phyloP scores from a whole-genome alignment of 1,140 invertebrate genomes.

The Oedothorax gibbosus region DNA sequence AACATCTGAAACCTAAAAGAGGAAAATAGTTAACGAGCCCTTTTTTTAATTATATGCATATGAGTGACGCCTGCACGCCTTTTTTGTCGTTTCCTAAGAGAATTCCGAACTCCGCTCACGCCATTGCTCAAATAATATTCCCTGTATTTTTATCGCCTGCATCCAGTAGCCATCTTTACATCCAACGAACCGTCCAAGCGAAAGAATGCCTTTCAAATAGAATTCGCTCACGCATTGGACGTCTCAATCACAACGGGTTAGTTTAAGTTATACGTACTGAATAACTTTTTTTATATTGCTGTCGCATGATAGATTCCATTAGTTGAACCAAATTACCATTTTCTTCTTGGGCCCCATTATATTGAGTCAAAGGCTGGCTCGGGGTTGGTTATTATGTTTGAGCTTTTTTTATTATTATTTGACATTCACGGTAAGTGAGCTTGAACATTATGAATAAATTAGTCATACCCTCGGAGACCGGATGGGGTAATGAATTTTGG shows the following conservation, averaged over 20 bases:
- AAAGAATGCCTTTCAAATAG: background rate
- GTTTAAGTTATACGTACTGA: background rate
- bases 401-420: conserved; percentile 3
- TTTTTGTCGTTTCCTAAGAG: conserved; percentile 6
- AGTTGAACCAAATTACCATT: conserved; percentile 21
- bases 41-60: conserved; percentile 23
- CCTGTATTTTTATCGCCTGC: background rate
- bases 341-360: background rate
- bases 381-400: background rate
- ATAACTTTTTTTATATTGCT: background rate
- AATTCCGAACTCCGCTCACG: background rate
- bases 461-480: background rate
- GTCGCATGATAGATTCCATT: conserved; percentile 33
- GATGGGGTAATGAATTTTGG: background rate
- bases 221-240: conserved; percentile 10
- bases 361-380: background rate
- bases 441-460: conserved; percentile 16
- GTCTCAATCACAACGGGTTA: conserved; percentile 16
- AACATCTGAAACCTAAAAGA: background rate
- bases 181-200: background rate
- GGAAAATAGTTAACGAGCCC: conserved; percentile 34
- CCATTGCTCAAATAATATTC: background rate
- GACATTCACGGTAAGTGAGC: conserved; percentile 4
- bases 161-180: conserved; percentile 4
- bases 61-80: background rate